Evolutionary conservation across 1,140 invertebrate genomes (phyloP), one percentile per base, ranked within the genome.

Genomic region (Cotesia glomerata): DNA sequence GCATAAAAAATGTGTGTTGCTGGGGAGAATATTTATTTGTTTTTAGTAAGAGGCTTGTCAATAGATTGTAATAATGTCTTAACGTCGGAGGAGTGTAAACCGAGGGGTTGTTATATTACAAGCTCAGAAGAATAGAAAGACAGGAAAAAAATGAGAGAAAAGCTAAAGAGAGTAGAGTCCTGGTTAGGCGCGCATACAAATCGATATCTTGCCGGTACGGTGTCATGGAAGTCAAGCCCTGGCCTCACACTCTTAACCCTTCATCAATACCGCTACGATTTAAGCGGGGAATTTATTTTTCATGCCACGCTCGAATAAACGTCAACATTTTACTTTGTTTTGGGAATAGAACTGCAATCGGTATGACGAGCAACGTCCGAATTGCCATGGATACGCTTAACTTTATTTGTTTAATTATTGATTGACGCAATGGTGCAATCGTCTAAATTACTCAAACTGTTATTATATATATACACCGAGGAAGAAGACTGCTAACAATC

Each of bases 171-270:
- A 11, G 32, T 36, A 39, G 36, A n/a, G 26, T 52, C 39, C 26
- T 26, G 13, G 13, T n/a, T 35, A 63, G 5, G 8, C 45, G 14
- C 13, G 36, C 63, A 26, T 49, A 59, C 45, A 51, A 72, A 72
- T 72, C 70, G 70, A 72, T 72, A 72, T 26, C 63, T 66, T 61
- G 63, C 34, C 70, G 34, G 54, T 49, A 36, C 39, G 63, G 54
- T 72, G 63, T 72, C 70, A 66, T 54, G 70, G 52, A 66, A 65
- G 63, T 72, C 34, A 52, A 59, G 52, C 62, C 54, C 63, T 72
- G 32, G 51, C 49, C 62, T 56, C 45, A 16, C 9, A 54, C 35
- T 36, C 35, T 54, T 64, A 56, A 66, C 62, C 63, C 63, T 39
- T 45, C 63, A 35, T 71, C 62, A 71, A 58, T 63, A 4, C n/a